Base-by-base conservation (phyloP, 2,888 invertebrate species). In the Hyalella azteca region DNA sequence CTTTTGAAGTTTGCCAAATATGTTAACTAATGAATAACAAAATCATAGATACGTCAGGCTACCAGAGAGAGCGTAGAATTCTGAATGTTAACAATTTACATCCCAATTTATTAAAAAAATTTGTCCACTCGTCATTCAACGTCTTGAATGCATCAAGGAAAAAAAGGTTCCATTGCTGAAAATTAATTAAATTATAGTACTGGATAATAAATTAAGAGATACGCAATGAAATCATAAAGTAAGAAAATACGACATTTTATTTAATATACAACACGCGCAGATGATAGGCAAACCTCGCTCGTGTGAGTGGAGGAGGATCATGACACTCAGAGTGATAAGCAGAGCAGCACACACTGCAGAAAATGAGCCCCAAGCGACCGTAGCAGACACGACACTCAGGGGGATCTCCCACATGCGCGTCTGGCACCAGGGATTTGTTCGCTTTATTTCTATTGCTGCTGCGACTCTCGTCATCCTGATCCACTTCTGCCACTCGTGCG, bases 281-380 rank as follows among this genome's bases (percentile, higher is more conserved):
- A 13, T 26, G 22, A 54, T n/a, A 22, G 54, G 41, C 81, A 73
- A 19, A 85, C 85, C 83, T 82, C 22, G 83, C 83, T 22, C 85
- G 77, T 36, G 81, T 79, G 5, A 80, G 79, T 15, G 83, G 73
- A 11, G 85, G 83, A 36, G 85, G 85, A 60, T 81, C 73, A 59
- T 85, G 85, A 36, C 85, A 85, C 73, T 80, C 80, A 1, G 82
- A 82, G 59, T 85, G 85, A 36, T 83, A 85, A 3, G 85, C 81
- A 11, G 85, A 82, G 22, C 78, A 81, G 54, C 85, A 85, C 22
- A 48, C 41, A 39, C 76, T 59, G 79, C 85, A 85, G 50, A 80
- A 81, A 29, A 83, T 85, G 19, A 85, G 76, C 2, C 83, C 82
- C 36, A 81, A n/a, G 9, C 81, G 77, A n/a, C 82, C 80, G 9